Evolutionary conservation across 2,888 invertebrate genomes (phyloP), one percentile per base, ranked within the genome.

Genomic region (Oligia latruncula): DNA sequence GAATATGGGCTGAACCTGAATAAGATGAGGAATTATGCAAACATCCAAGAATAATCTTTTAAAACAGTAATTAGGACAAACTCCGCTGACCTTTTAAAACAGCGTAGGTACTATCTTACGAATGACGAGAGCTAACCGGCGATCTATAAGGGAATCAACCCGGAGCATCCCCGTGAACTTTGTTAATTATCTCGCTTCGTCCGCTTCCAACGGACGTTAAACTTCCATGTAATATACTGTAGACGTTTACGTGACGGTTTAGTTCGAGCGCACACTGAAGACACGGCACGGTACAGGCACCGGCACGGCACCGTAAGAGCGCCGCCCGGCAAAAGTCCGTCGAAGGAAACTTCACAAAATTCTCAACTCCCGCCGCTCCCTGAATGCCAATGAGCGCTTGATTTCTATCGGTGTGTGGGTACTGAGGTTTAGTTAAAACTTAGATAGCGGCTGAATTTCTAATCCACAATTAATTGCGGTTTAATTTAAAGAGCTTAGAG

Each of bases 181-280:
- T 93, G 92, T 93, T 93, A 94, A 94, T 94, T 94, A 94, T 92
- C 90, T 88, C 85, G 88, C 90, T 87, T 88, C 82, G 86, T 87
- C 87, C 86, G 87, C 87, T 86, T 81, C 84, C 76, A 84, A 83
- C 83, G 82, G 78, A 83, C 82, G 86, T 82, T 88, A 78, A 90
- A 90, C 82, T 89, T 88, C 87, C 77, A 76, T 83, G 83, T 84
- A 80, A 85, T 85, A 88, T 86, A 84, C 72, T 67, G 83, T 88
- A 89, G 83, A 82, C 87, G 77, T 86, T 87, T 86, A 87, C 83
- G 84, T 90, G 88, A 86, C 71, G 80, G 87, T 87, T 90, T 82
- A 87, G 88, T 86, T 46, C 49, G 9, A 71, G 81, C 72, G 75
- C 77, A 81, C 81, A 75, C 65, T 62, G 65, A 80, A 85, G 80